A percentile compares a stretch with the other conserved stretches of the same genome.
phyloP scores from a whole-genome alignment of 1,140 invertebrate genomes.

The Nasonia longicornis region DNA sequence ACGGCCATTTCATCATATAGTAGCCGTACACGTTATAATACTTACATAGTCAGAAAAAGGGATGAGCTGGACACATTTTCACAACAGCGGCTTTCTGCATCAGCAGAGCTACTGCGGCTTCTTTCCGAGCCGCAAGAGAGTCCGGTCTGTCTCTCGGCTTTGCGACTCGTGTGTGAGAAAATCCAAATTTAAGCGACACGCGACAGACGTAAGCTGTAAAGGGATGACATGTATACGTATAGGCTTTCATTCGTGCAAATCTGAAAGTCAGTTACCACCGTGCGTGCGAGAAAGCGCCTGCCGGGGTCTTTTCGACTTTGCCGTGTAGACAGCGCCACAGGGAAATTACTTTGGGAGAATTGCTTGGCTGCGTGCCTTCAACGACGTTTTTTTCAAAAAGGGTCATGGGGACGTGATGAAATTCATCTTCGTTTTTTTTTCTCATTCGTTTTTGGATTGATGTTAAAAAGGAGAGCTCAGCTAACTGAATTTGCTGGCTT shows the following conservation, averaged over 20 bases:
- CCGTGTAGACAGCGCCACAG: not conserved
- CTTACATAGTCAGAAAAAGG: no score
- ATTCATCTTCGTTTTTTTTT: no score
- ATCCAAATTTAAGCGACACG: constrained; percentile 19
- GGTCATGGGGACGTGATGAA: not conserved
- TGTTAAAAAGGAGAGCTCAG: no score
- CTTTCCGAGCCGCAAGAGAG: not conserved
- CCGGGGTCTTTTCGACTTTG: not conserved
- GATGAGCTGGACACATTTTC: no score
- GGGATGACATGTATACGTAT: not conserved
- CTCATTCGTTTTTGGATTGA: no score
- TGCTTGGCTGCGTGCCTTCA: not conserved
- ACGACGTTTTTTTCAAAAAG: not conserved
- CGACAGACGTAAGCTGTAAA: not conserved
- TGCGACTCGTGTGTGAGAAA: not conserved
- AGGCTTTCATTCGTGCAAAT: constrained; percentile 2
- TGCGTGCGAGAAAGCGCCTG: not conserved
- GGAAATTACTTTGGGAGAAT: constrained; percentile 7
- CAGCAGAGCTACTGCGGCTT: not conserved
- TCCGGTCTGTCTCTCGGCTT: constrained; percentile 7
- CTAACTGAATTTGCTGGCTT: no score
- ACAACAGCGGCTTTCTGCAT: not conserved
- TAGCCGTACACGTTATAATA: not conserved
- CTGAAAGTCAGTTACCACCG: not conserved
- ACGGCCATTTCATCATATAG: not conserved